Base-by-base conservation (phyloP, 2,888 invertebrate species). In the Drosophila tanythrix region DNA sequence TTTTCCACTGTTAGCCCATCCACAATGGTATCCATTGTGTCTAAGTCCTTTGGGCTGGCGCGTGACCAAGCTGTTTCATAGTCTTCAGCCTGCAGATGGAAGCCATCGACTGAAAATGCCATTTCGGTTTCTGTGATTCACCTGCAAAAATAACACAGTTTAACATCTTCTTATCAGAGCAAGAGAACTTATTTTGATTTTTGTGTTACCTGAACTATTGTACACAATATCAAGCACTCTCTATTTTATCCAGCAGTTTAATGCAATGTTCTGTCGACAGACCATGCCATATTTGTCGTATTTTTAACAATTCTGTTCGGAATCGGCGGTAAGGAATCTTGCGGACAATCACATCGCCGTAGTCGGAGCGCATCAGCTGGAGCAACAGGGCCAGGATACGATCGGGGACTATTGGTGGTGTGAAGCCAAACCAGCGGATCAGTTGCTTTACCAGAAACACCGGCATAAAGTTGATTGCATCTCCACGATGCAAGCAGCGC, bases 401-500 rank as follows among this genome's bases (percentile, higher is more conserved):
- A 43, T 91, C 89, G 7, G 88, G 73, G 29, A 87, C 84, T n/a
- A 72, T 62, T 0, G 83, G 50, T 0, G 93, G 93, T 38, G 79
- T 73, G 53, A 73, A 79, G 0, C 88, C 90, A 73, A 93, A 92
- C 93, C 93, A 93, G 29, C 91, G 87, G 25, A 93, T 92, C 13
- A 93, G 71, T 58, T 92, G 91, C 70, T 92, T 93, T 3, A 92
- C 79, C n/a, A 93, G 76, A 21, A 21, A 21, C 18, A 88, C 83
- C 1, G 92, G 86, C 63, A 89, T 89, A 36, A 93, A 91, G 29
- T 81, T 79, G 2, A 92, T 80, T 0, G n/a, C 40, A 70, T 90
- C 88, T 55, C 87, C 81, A 56, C 89, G 85, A n/a, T 80, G 76
- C 36, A 92, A 61, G 18, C 90, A 89, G n/a, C 91, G 83, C 25